Percentiles rank a stretch among this genome's conserved stretches.
Conservation (phyloP, 2,888 invertebrate species). For the Rapana venosa region DNA sequence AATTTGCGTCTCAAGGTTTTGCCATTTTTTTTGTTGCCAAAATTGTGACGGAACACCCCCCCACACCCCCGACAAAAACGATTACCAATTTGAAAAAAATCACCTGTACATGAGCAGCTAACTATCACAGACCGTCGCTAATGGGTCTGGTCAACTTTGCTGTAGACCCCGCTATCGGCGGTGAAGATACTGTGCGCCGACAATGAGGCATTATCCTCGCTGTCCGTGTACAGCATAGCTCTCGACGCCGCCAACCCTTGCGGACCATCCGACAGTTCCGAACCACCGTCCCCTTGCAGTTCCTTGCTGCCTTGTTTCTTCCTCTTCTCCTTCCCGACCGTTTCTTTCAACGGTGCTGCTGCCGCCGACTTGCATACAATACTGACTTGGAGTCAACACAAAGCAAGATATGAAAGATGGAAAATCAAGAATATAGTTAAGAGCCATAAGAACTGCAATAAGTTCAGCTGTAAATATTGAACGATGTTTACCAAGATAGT, state of each 20-base stretch:
- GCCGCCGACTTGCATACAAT: not conserved
- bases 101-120: not conserved
- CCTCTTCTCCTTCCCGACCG: not conserved
- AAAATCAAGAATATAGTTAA: too few species aligned
- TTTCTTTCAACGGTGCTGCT: not conserved
- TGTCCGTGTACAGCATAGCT: constrained; percentile 44
- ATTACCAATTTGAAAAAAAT: too few species aligned
- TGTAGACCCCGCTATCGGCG: constrained; percentile 46
- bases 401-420: too few species aligned
- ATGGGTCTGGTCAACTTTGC: constrained; percentile 35
- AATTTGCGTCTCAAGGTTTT: too few species aligned
- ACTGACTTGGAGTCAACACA: too few species aligned
- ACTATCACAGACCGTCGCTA: too few species aligned
- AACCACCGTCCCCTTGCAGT: constrained; percentile 20
- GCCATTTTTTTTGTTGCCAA: too few species aligned
- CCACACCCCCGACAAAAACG: too few species aligned
- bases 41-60: too few species aligned
- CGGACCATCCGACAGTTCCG: constrained; percentile 34
- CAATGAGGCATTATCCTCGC: constrained; percentile 44
- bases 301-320: not conserved
- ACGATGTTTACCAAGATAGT: too few species aligned
- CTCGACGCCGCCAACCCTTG: constrained; percentile 16
- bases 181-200: constrained; percentile 44
- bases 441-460: too few species aligned
- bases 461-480: too few species aligned